Conservation (phyloP, 2,888 invertebrate species). For the Galerucella pusilla region DNA sequence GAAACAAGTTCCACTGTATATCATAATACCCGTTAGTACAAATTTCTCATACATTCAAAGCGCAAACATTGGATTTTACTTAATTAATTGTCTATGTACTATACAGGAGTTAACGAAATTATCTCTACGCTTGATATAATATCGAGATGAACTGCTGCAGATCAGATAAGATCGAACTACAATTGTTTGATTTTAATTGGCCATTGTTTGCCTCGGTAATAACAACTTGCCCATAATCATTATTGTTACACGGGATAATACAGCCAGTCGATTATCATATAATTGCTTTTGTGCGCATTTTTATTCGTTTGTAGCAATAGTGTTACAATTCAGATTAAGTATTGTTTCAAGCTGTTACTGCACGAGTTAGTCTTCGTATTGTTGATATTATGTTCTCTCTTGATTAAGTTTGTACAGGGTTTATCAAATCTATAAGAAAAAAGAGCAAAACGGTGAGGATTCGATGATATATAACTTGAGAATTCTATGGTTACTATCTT, state of each 20-base stretch:
- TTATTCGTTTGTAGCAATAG: conserved; percentile 18
- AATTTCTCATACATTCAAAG: too few relatives aligned
- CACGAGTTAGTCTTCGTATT: conserved; percentile 1
- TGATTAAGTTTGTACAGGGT: not conserved
- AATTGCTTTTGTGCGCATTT: conserved; percentile 43
- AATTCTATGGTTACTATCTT: too few relatives aligned
- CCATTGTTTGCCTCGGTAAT: conserved; percentile 47
- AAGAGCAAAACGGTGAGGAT: too few relatives aligned
- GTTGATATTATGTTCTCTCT: not conserved
- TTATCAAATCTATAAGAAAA: not conserved
- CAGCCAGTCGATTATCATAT: conserved; percentile 47
- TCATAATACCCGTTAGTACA: too few relatives aligned
- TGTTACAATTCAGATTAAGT: conserved; percentile 13
- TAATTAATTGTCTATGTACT: conserved; percentile 19
- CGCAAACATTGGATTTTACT: not conserved
- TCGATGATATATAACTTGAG: too few relatives aligned
- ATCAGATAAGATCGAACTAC: conserved; percentile 42
- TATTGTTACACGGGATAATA: conserved; percentile 50
- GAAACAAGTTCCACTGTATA: too few relatives aligned
- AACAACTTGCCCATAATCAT: conserved; percentile 47
- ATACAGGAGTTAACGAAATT: conserved; percentile 29
- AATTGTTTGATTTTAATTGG: conserved; percentile 50
- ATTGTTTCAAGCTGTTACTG: conserved; percentile 13
- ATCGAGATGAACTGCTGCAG: conserved; percentile 43
- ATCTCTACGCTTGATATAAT: conserved; percentile 33